Conservation (phyloP, 2,888 invertebrate genomes). For the Chrysolina americana region DNA sequence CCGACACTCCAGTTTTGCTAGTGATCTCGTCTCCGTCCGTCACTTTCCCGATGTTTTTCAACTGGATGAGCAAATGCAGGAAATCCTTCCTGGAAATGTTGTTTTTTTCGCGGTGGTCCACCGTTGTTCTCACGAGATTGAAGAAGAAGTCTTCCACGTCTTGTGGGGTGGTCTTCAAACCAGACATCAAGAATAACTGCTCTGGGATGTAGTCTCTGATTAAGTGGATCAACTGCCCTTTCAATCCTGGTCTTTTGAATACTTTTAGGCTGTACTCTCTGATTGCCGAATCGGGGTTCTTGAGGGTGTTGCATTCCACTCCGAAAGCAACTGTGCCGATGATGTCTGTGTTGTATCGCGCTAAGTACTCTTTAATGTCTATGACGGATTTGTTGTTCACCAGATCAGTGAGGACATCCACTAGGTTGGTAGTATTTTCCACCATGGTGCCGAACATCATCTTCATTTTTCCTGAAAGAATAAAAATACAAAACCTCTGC, state of each 20-base stretch:
- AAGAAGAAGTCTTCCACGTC: conserved; percentile 68
- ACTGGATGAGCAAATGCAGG: conserved; percentile 71
- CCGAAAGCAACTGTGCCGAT: conserved; percentile 75
- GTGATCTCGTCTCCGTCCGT: conserved; percentile 60
- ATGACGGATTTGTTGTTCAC: conserved; percentile 37
- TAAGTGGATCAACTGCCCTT: neutral
- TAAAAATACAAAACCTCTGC: neutral
- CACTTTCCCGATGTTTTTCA: conserved; percentile 66
- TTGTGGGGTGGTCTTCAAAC: conserved; percentile 49
- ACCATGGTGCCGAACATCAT: conserved; percentile 76
- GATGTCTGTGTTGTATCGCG: conserved; percentile 73
- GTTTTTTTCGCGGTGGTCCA: conserved; percentile 69
- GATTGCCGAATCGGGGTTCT: conserved; percentile 71
- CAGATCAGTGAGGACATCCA: conserved; percentile 45
- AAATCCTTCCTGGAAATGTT: conserved; percentile 71
- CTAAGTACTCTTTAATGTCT: conserved; percentile 69
- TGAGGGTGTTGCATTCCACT: conserved; percentile 72
- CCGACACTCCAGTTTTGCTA: conserved; percentile 13
- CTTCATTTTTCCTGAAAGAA: conserved; percentile 75
- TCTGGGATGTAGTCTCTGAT: neutral
- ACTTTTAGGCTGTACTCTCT: conserved; percentile 51
- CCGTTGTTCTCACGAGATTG: conserved; percentile 66
- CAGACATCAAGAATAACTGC: conserved; percentile 21
- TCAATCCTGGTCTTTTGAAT: conserved; percentile 1
- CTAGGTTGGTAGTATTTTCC: conserved; percentile 64